Base-by-base conservation (phyloP, 2,888 invertebrate genomes). In the Trachelus iudaicus region DNA sequence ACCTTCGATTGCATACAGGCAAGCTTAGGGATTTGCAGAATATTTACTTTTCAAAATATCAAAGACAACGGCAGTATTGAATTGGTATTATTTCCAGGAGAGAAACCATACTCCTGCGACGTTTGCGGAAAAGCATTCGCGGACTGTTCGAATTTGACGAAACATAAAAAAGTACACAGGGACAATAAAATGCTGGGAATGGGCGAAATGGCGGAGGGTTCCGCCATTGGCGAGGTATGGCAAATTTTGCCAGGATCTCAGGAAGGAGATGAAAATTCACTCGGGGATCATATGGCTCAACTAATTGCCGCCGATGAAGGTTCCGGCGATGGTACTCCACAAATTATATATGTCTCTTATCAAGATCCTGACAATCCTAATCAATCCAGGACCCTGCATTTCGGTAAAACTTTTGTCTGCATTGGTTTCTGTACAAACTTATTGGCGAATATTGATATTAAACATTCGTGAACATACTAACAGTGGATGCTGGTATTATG, bases 91-190 rank as follows among this genome's bases (percentile, higher is more conserved):
- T 40, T 69, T 74, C 12, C 76, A 91, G 91, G 94, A 69, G 95
- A 95, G 88, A 94, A 94, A 77, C 96, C 96, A 1, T 96, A 94
- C 87, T 92, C 93, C 0, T 96, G 97, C 87, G 93, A 95, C 71
- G 92, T 94, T 82, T 96, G 96, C 87, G 94, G 94, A 37, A 94
- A 95, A 84, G 93, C 94, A 69, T 96, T 97, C 92, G 95, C 96
- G 0, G 96, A 96, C 92, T 94, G 94, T 84, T 96, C 96, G 56
- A 96, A 96, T 92, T 93, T 96, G 79, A 94, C 94, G 30, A 95
- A 95, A 87, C 95, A 96, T 86, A 94, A 93, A 87, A 94, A 93
- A 91, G 90, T 91, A 0, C 91, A 92, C 73, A 87, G 88, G 69
- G 91, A 90, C 75, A 87, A 85, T n/a, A 89, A 90, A 83, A 81